A percentile compares a stretch with the other conserved stretches of the same genome.
Conservation (phyloP, 2,113 vertebrate species). For the Rhinogobius similis region DNA sequence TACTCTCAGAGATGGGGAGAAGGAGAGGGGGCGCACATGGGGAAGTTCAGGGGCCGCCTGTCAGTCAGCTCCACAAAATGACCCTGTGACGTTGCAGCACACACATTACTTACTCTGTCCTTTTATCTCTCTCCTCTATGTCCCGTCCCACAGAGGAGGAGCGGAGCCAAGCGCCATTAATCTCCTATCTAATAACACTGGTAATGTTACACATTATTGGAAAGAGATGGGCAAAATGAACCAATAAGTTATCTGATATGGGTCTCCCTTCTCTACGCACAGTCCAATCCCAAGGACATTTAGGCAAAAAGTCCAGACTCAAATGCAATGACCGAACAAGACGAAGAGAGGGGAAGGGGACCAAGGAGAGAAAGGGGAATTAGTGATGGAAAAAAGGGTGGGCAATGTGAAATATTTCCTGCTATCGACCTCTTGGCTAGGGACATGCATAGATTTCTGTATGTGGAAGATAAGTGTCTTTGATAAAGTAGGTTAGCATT, state of each 20-base stretch:
- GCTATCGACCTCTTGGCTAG: slow-evolving; percentile 74
- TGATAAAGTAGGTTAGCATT: slow-evolving; percentile 86
- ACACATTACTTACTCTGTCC: slow-evolving; percentile 35
- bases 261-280: slow-evolving; percentile 58
- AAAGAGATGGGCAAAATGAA: slow-evolving; percentile 75
- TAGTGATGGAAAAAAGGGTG: slow-evolving; percentile 59
- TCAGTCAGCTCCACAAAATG: slow-evolving; percentile 56
- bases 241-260: slow-evolving; percentile 76
- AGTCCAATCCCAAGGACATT: slow-evolving; percentile 66
- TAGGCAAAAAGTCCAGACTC: slow-evolving; percentile 59
- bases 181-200: slow-evolving; percentile 76
- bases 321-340: slow-evolving; percentile 42
- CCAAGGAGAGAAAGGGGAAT: slow-evolving; percentile 35
- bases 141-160: slow-evolving; percentile 60
- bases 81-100: slow-evolving; percentile 55
- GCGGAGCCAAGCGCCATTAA: slow-evolving; percentile 74
- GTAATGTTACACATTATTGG: slow-evolving; percentile 78
- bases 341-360: slow-evolving; percentile 12
- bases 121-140: slow-evolving; percentile 59
- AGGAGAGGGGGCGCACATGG: slow-evolving; percentile 32
- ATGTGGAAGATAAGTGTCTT: slow-evolving; percentile 84
- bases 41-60: slow-evolving; percentile 52
- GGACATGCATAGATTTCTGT: slow-evolving; percentile 80
- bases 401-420: slow-evolving; percentile 78
- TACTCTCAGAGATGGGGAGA: slow-evolving; percentile 65